Evolutionary conservation across 2,113 vertebrate species (phyloP).

Genomic region (Burhinus bistriatus): DNA sequence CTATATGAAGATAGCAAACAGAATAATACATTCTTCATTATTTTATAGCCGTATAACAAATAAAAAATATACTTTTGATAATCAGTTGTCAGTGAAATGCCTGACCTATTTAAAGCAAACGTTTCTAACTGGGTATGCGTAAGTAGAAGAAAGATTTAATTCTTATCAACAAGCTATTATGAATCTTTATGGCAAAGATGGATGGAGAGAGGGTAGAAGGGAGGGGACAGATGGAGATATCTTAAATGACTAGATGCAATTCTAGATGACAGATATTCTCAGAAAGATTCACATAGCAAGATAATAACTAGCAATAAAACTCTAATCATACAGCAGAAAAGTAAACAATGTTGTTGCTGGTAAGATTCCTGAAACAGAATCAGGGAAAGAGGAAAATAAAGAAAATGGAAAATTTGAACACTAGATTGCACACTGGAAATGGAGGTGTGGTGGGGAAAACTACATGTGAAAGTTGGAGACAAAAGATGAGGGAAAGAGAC

Average conservation of each 20-base stretch:
- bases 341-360: background rate
- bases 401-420: background rate
- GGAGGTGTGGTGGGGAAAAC: background rate
- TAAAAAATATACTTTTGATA: background rate
- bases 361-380: background rate
- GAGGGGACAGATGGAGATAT: background rate
- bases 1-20: background rate
- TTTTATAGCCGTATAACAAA: background rate
- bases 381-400: background rate
- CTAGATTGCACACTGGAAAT: background rate
- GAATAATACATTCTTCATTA: background rate
- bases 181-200: background rate
- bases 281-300: background rate
- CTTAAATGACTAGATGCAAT: background rate
- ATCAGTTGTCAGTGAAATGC: background rate
- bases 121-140: background rate
- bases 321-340: background rate
- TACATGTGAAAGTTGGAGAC: background rate
- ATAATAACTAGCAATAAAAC: slow-evolving; percentile 16
- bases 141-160: background rate
- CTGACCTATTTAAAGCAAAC: background rate
- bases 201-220: background rate
- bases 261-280: background rate
- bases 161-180: background rate
- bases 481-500: background rate